phyloP scores from a whole-genome alignment of 2,113 vertebrate species.

The Eulemur rufifrons region DNA sequence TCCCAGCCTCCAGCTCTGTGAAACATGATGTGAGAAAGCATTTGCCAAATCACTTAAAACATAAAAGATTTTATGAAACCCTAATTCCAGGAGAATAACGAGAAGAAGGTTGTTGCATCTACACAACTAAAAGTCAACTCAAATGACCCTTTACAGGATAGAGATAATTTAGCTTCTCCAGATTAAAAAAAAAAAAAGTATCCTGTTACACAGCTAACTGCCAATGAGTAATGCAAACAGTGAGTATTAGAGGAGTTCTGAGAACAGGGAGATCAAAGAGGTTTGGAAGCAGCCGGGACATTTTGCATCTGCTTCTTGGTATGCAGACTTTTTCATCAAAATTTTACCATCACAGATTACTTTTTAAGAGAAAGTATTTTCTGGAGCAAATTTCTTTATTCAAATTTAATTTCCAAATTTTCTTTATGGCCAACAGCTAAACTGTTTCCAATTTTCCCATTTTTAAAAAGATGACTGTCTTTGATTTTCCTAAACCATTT shows the following conservation, averaged over 20 bases:
- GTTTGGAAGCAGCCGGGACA: not conserved
- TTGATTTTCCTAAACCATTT: too few relatives aligned
- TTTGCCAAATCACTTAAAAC: not conserved
- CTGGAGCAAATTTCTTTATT: not conserved
- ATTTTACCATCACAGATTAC: not conserved
- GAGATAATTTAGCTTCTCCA: not conserved
- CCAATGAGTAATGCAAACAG: not conserved
- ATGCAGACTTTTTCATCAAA: not conserved
- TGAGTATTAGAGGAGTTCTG: slow-evolving; percentile 4
- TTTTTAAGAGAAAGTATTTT: slow-evolving; percentile 35
- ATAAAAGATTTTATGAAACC: not conserved
- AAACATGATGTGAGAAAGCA: not conserved
- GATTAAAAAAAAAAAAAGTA: not conserved
- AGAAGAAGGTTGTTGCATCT: not conserved
- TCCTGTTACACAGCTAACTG: not conserved
- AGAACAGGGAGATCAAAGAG: not conserved
- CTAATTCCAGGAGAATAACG: not conserved
- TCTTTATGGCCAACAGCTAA: not conserved
- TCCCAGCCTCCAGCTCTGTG: not conserved
- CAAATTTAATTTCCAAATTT: slow-evolving; percentile 20
- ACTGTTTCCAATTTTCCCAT: not conserved
- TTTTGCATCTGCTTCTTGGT: not conserved
- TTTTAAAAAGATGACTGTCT: too few relatives aligned
- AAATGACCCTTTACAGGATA: not conserved
- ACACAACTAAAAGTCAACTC: not conserved